These are phyloP conservation scores for Acanthaster planci DNA, from an alignment of 35 echinoderm and acorn worm genomes.

Conservation along the genomic window DNA sequence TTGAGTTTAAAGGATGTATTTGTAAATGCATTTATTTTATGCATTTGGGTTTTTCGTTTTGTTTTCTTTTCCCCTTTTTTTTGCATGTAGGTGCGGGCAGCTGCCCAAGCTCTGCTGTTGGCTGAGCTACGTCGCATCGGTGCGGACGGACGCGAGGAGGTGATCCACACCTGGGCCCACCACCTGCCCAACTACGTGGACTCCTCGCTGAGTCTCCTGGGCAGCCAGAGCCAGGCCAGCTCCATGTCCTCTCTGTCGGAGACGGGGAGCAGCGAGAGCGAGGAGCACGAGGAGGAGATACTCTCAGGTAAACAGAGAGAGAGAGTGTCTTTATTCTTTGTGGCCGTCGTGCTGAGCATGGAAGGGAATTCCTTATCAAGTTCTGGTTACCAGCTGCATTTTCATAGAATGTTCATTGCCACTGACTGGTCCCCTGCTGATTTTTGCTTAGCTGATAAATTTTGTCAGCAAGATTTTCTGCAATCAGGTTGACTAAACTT, in stretches of 20 bases:
- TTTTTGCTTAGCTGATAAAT: too few species aligned
- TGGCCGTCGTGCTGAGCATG: not conserved
- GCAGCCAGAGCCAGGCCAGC: slow-evolving; percentile 37
- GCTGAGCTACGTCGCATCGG: slow-evolving; percentile 91
- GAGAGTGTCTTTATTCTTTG: not conserved
- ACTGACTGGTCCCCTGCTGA: too few species aligned
- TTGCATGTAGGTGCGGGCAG: slow-evolving; percentile 71
- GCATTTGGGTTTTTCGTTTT: too few species aligned
- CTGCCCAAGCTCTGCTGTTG: slow-evolving; percentile 84
- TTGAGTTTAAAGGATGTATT: too few species aligned
- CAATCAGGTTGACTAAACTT: too few species aligned
- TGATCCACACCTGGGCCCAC: slow-evolving; percentile 89
- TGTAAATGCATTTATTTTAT: too few species aligned
- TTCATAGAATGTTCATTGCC: not conserved
- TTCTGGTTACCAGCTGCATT: not conserved
- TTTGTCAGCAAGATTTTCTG: too few species aligned
- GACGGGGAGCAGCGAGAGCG: slow-evolving; percentile 68
- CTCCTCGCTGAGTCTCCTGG: slow-evolving; percentile 74
- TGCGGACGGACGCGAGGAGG: slow-evolving; percentile 79
- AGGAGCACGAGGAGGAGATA: slow-evolving; percentile 88
- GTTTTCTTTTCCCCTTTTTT: too few species aligned
- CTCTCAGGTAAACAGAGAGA: slow-evolving; percentile 63
- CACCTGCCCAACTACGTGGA: slow-evolving; percentile 95
- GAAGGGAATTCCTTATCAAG: not conserved
- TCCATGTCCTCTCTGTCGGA: not conserved